Conservation (phyloP, 2,797 vertebrate species). For the Rhincodon typus region DNA sequence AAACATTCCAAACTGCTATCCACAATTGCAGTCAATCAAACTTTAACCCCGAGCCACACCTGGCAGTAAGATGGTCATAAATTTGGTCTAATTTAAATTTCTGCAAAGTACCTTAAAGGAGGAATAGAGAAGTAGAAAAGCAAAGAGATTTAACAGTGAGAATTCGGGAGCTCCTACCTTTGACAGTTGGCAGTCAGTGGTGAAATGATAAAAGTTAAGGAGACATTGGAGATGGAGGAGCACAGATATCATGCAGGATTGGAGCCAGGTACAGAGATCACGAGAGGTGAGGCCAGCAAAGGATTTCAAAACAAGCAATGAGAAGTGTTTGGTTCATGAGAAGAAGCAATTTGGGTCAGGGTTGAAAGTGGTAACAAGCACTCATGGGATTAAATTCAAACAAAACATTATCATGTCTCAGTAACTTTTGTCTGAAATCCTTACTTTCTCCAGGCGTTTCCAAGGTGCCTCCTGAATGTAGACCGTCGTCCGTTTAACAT, state of each 20-base stretch:
- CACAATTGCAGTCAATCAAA: neutral
- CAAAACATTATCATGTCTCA: neutral
- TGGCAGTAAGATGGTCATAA: neutral
- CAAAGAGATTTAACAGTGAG: neutral
- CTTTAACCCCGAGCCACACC: neutral
- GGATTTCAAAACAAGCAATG: neutral
- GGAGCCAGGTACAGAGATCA: neutral
- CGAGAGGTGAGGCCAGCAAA: neutral
- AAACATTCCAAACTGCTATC: neutral
- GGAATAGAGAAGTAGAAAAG: neutral
- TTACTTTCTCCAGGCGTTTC: constrained; percentile 82
- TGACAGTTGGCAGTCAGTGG: neutral
- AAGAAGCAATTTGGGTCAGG: neutral
- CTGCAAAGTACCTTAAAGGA: neutral
- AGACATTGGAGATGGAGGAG: neutral
- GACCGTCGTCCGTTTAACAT: constrained; percentile 69
- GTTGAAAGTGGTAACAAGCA: neutral
- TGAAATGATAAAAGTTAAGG: neutral
- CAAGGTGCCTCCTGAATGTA: constrained; percentile 81
- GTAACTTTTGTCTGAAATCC: neutral
- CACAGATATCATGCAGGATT: neutral
- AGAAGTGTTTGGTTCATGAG: neutral
- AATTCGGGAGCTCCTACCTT: neutral
- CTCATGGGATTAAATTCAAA: neutral
- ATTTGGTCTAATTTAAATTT: neutral